A percentile compares a stretch with the other conserved stretches of the same genome.
These are phyloP conservation scores for Erythrolamprus reginae DNA, from an alignment of 2,113 vertebrate species.

Conservation along the genomic window DNA sequence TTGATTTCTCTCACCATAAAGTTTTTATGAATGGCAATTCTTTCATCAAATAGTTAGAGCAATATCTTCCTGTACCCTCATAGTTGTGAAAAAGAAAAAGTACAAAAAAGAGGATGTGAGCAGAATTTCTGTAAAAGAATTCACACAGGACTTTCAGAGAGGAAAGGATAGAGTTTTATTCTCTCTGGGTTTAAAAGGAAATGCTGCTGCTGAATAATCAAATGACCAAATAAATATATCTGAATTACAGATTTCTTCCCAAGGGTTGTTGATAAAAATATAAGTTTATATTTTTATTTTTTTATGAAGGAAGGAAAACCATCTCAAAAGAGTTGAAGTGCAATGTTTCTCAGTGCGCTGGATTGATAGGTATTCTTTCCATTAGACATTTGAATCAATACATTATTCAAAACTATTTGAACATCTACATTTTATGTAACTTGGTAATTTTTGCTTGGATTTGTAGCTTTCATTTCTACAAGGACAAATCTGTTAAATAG, in stretches of 20 bases:
- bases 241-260: neutral
- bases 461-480: neutral
- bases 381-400: neutral
- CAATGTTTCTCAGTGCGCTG: neutral
- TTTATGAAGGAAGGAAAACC: neutral
- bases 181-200: too few species aligned
- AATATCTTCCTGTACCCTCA: neutral
- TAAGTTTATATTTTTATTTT: neutral
- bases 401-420: neutral
- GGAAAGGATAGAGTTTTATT: too few species aligned
- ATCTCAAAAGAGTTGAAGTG: neutral
- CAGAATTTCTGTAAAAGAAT: too few species aligned
- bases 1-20: neutral
- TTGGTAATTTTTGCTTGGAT: neutral
- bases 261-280: neutral
- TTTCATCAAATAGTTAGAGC: neutral
- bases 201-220: neutral
- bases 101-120: neutral
- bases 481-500: neutral
- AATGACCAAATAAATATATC: neutral
- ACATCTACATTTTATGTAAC: neutral
- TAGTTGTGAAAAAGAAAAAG: neutral
- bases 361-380: neutral
- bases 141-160: too few species aligned
- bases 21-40: neutral